These are phyloP conservation scores for Entomyzon cyanotis DNA, from an alignment of 2,113 vertebrate species.

Conservation along the genomic window DNA sequence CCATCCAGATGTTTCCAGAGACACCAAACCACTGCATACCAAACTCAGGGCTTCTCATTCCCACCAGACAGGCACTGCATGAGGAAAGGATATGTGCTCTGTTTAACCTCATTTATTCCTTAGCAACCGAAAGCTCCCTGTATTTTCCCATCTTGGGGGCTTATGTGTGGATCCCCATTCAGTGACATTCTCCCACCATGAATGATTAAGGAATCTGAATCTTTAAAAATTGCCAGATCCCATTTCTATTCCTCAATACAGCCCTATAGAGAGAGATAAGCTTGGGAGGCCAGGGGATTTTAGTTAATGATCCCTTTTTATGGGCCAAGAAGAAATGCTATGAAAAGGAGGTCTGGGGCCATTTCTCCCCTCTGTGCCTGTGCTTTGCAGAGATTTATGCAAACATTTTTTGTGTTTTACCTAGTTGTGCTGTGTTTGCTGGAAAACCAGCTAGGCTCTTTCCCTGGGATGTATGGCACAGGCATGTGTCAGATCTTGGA, in stretches of 20 bases:
- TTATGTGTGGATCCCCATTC: conserved; percentile 41
- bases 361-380: neutral
- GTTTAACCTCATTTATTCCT: conserved; percentile 64
- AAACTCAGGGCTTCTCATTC: conserved; percentile 19
- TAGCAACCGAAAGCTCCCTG: conserved; percentile 55
- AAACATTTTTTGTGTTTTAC: neutral
- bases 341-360: neutral
- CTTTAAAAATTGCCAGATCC: conserved; percentile 64
- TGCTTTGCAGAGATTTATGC: neutral
- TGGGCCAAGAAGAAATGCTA: neutral
- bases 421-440: neutral
- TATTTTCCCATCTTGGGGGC: conserved; percentile 63
- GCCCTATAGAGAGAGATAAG: conserved; percentile 1
- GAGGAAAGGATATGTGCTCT: conserved; percentile 21
- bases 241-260: conserved; percentile 57
- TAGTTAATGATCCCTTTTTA: conserved; percentile 42
- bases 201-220: conserved; percentile 66
- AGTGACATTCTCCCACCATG: conserved; percentile 65
- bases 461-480: neutral
- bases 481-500: neutral
- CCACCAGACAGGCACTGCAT: conserved; percentile 20
- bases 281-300: conserved; percentile 15
- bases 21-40: conserved; percentile 23
- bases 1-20: conserved; percentile 49
- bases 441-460: neutral